These are phyloP conservation scores for Pyrrhosoma nymphula DNA, from an alignment of 2,888 invertebrate genomes.

Conservation along the genomic window DNA sequence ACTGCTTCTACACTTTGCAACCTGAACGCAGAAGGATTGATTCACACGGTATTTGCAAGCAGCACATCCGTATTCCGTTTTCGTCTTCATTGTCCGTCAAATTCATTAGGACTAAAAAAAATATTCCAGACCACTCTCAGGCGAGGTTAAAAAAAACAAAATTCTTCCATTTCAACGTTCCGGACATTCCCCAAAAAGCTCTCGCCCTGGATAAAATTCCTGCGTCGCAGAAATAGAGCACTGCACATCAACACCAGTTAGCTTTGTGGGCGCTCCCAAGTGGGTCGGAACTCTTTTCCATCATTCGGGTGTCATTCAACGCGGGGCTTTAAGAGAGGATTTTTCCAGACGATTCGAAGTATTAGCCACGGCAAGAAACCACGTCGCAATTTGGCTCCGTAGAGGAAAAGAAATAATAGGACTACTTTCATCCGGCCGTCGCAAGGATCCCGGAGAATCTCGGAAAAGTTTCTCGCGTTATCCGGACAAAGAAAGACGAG, in stretches of 20 bases:
- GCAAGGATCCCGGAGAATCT: background rate
- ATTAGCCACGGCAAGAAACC: conserved; percentile 47
- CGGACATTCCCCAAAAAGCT: background rate
- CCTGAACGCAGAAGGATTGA: background rate
- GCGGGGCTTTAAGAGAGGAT: background rate
- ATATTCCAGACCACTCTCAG: background rate
- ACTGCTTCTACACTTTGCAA: background rate
- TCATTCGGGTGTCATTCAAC: background rate
- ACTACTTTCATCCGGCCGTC: background rate
- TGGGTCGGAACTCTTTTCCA: background rate
- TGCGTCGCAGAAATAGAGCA: background rate
- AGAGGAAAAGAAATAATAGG: background rate
- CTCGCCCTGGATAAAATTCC: background rate
- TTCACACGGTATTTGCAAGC: background rate
- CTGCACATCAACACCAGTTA: background rate
- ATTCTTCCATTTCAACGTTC: background rate
- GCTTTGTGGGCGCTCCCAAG: background rate
- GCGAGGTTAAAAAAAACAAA: background rate
- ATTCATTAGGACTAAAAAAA: background rate
- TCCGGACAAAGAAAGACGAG: background rate
- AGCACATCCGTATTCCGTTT: background rate
- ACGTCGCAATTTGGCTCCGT: background rate
- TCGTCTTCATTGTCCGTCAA: background rate
- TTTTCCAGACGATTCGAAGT: conserved; percentile 10
- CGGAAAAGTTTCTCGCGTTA: background rate